Percentiles rank a stretch among this genome's conserved stretches.
Conservation (phyloP, 35 echinoderm and acorn worm species). For the Stichopus chloronotus region DNA sequence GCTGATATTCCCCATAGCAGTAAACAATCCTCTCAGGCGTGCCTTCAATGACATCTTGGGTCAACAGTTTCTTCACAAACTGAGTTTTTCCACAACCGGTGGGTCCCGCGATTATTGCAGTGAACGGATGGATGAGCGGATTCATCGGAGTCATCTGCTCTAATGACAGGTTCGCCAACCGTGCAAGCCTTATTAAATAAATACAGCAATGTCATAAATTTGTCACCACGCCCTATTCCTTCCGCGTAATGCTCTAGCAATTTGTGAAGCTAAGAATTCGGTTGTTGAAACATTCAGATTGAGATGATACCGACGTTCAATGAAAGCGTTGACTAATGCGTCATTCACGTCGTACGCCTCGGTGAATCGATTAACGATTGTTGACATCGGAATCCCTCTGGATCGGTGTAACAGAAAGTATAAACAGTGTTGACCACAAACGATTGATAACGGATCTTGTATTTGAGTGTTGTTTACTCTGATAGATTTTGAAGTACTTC, state of each 20-base stretch:
- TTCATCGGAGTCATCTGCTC: neutral
- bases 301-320: slow-evolving; percentile 32
- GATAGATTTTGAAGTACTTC: too few relatives aligned
- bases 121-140: neutral
- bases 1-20: slow-evolving; percentile 57
- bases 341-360: neutral
- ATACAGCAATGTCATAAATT: neutral
- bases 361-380: too few relatives aligned
- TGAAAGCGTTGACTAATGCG: slow-evolving; percentile 18
- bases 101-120: neutral
- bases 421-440: too few relatives aligned
- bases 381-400: too few relatives aligned
- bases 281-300: neutral
- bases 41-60: neutral
- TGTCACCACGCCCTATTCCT: neutral
- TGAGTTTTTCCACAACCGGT: slow-evolving; percentile 25
- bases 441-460: too few relatives aligned
- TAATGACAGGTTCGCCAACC: neutral
- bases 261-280: too few relatives aligned
- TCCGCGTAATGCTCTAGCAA: neutral
- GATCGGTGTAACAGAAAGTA: too few relatives aligned
- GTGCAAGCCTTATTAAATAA: neutral
- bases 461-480: too few relatives aligned
- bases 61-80: slow-evolving; percentile 33
- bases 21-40: slow-evolving; percentile 45